Evolutionary conservation across 2,113 vertebrate genomes (phyloP), one percentile per base, ranked within the genome.

Genomic region (Galbula dea): DNA sequence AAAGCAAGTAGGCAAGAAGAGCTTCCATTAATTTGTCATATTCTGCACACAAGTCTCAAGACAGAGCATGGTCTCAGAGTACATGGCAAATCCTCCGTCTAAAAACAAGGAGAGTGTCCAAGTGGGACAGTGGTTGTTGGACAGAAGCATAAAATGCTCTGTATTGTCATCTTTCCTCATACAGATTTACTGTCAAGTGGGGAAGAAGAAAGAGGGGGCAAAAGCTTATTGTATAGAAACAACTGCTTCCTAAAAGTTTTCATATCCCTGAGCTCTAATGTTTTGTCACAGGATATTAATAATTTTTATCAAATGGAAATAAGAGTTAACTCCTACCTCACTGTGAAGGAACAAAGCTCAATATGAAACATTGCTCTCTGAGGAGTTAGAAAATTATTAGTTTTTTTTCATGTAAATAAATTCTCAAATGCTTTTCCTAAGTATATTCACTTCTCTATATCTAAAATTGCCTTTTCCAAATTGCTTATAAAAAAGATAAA

Each of bases 191-290:
- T 85, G 34, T 26, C 58, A 78, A 68, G 76, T 7, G 5, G 3
- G 26, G 12, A 81, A 83, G 29, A 62, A 32, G n/a, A 30, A 30
- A n/a, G 11, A 7, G 24, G 3, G 1, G 2, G 0, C 6, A 39
- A 61, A 54, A 39, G 5, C 7, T 86, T 52, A 55, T 77, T 94
- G 84, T 57, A 74, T 72, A 86, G 71, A 71, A 75, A 80, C 7
- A 87, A 85, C 30, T 66, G 29, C 10, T 82, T 37, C 67, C 14
- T 78, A 68, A 86, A 79, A 46, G 6, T 68, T 82, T 93, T 83
- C 14, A 26, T 67, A 78, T 73, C 54, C 74, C 73, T 75, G 41
- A 77, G 18, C 27, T 48, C 39, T 77, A 86, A 23, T 37, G 62
- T 57, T 15, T 87, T 68, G 15, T 80, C 37, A 86, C 37, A 83